Percentiles rank a stretch among this genome's conserved stretches.
Conservation (phyloP, 37 sponge, comb jelly and placozoan species). For the Agelas oroides region DNA sequence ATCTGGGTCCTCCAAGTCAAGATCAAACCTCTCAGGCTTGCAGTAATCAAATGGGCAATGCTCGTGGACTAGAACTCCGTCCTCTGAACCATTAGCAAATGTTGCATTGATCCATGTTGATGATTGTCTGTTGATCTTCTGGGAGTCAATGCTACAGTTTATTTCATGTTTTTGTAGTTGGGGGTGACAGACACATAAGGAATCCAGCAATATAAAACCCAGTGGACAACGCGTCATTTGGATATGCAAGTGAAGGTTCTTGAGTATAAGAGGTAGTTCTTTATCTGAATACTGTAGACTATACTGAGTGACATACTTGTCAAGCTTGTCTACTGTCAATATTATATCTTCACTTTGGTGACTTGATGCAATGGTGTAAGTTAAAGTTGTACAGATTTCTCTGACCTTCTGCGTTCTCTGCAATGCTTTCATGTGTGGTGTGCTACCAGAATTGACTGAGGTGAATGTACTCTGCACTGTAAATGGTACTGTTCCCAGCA, state of each 20-base stretch:
- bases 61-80: background rate
- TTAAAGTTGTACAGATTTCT: too few relatives aligned
- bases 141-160: background rate
- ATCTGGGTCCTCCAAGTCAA: too few relatives aligned
- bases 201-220: background rate
- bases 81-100: too few relatives aligned
- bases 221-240: constrained; percentile 2
- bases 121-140: background rate
- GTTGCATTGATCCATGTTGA: too few relatives aligned
- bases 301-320: too few relatives aligned
- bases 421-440: background rate
- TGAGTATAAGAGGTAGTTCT: background rate
- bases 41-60: too few relatives aligned
- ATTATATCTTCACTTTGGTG: background rate
- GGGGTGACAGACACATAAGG: background rate
- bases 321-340: too few relatives aligned
- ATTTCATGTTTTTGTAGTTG: background rate
- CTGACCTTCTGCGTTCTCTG: too few relatives aligned
- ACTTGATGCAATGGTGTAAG: background rate
- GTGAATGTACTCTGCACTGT: too few relatives aligned
- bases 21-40: too few relatives aligned
- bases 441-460: background rate
- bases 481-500: too few relatives aligned
- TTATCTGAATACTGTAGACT: background rate
- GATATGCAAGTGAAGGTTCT: background rate